A percentile compares a stretch with the other conserved stretches of the same genome.
Conservation (phyloP, 2,888 invertebrate genomes). For the Laspeyria flexula region DNA sequence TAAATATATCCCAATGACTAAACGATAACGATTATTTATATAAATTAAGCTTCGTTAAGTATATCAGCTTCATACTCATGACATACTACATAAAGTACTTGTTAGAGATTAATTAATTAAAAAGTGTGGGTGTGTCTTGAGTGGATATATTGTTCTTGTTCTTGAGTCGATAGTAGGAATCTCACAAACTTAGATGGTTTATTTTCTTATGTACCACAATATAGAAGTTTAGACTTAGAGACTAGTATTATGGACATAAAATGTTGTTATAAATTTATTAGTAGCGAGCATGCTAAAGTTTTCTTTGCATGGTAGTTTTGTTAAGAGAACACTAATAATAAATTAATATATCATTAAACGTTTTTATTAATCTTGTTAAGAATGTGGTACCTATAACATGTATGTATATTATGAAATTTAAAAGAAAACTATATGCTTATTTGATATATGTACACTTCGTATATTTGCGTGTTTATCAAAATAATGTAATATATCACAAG, state of each 20-base stretch:
- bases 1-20: conserved; percentile 15
- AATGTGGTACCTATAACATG: conserved; percentile 63
- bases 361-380: conserved; percentile 69
- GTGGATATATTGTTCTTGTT: conserved; percentile 47
- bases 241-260: conserved; percentile 73
- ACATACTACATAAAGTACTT: conserved; percentile 48
- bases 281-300: conserved; percentile 71
- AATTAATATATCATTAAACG: conserved; percentile 70
- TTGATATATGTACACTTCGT: conserved; percentile 59
- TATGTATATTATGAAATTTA: conserved; percentile 77
- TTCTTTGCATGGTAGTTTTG: conserved; percentile 78
- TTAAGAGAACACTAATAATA: conserved; percentile 65
- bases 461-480: conserved; percentile 63
- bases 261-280: conserved; percentile 74
- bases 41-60: conserved; percentile 15
- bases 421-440: conserved; percentile 66
- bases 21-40: no score
- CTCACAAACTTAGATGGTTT: conserved; percentile 61
- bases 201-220: conserved; percentile 58
- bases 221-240: conserved; percentile 60
- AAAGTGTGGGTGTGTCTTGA: conserved; percentile 42
- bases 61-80: conserved; percentile 45
- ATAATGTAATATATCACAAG: conserved; percentile 69
- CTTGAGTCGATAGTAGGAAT: conserved; percentile 56
- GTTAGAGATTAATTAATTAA: conserved; percentile 34